Conservation (phyloP, 2,888 invertebrate genomes). For the Lampropteryx suffumata region DNA sequence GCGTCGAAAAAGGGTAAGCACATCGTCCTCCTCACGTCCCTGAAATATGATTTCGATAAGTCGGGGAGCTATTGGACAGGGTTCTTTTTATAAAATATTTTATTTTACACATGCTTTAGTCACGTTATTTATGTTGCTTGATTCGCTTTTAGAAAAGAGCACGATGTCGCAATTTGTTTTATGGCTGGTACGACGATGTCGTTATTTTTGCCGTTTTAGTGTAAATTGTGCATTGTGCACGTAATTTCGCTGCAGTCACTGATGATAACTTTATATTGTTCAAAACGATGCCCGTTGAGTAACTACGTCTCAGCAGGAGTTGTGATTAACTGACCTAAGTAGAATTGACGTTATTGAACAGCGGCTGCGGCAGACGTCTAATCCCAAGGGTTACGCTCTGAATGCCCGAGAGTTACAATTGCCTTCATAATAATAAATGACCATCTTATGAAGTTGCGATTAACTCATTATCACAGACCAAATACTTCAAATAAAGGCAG, state of each 20-base stretch:
- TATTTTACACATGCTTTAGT: conserved; percentile 65
- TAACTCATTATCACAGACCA: conserved; percentile 54
- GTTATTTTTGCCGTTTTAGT: conserved; percentile 19
- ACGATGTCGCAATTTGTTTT: conserved; percentile 43
- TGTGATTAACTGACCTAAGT: conserved; percentile 27
- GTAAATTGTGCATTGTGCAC: conserved; percentile 23
- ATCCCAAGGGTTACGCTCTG: conserved; percentile 34
- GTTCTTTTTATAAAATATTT: conserved; percentile 70
- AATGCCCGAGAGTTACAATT: conserved; percentile 36
- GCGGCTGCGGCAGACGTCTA: conserved; percentile 33
- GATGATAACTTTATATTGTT: conserved; percentile 12
- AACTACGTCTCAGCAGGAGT: conserved; percentile 20
- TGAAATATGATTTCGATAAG: conserved; percentile 82
- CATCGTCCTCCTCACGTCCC: conserved; percentile 74
- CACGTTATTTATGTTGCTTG: conserved; percentile 46
- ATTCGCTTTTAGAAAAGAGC: conserved; percentile 39
- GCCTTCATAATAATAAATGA: conserved; percentile 43
- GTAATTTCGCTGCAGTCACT: conserved; percentile 28
- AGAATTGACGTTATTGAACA: conserved; percentile 33
- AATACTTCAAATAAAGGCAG: conserved; percentile 50
- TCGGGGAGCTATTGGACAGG: conserved; percentile 73
- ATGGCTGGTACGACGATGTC: conserved; percentile 29
- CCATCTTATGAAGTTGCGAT: conserved; percentile 44
- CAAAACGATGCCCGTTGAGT: conserved; percentile 10
- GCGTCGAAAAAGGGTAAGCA: conserved; percentile 73